phyloP scores from a whole-genome alignment of 2,113 vertebrate species.

The Eolophus roseicapilla region DNA sequence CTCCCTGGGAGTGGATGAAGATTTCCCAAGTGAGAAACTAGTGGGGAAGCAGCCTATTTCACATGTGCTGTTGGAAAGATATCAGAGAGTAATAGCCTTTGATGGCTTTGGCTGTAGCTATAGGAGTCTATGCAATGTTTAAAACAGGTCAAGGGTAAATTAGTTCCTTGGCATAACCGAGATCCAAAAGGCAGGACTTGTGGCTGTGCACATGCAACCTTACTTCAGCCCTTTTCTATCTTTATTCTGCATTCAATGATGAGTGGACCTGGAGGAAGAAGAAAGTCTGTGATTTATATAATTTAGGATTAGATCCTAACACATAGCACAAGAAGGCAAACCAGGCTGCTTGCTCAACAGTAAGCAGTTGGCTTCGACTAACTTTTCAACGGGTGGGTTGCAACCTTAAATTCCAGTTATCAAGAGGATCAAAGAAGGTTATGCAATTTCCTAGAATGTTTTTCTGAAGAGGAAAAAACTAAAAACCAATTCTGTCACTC shows the following conservation, averaged over 20 bases:
- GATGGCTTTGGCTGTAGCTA: background rate
- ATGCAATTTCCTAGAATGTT: slow-evolving; percentile 36
- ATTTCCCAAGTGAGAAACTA: background rate
- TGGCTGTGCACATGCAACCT: rapidly evolving
- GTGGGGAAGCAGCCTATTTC: background rate
- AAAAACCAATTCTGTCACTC: slow-evolving; percentile 39
- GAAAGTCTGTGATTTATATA: background rate
- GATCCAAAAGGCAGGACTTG: background rate
- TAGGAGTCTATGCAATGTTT: background rate
- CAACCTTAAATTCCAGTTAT: slow-evolving; percentile 30
- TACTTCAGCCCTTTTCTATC: background rate
- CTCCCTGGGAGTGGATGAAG: background rate
- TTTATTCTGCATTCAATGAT: background rate
- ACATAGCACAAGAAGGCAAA: background rate
- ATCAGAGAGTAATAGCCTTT: background rate
- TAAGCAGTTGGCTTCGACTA: background rate
- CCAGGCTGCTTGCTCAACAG: background rate
- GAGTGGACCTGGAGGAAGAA: background rate
- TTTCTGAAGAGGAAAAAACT: slow-evolving; percentile 39
- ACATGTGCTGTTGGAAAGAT: background rate
- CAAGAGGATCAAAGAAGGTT: slow-evolving; percentile 28
- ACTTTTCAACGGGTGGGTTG: background rate
- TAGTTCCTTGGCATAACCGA: background rate
- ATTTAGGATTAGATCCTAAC: background rate
- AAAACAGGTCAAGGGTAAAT: background rate